phyloP scores from a whole-genome alignment of 1,140 invertebrate species.

The Ganaspis sp. region DNA sequence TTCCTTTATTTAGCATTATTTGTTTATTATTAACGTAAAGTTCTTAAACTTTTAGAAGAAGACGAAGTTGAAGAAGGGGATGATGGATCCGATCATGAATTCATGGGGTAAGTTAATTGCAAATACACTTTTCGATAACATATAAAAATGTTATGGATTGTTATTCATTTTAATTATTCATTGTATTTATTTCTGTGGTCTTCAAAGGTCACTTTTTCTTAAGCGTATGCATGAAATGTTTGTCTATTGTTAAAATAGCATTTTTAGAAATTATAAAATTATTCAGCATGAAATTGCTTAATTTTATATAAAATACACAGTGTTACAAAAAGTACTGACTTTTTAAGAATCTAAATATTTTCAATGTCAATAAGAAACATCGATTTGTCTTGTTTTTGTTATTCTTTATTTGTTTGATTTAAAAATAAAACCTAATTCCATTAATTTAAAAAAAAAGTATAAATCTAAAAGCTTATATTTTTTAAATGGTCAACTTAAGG shows the following conservation, averaged over 20 bases:
- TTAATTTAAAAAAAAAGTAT: no score
- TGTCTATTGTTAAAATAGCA: background rate
- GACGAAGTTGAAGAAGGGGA: constrained; percentile 80
- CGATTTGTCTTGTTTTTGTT: no score
- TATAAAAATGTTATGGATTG: background rate
- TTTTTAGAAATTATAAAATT: background rate
- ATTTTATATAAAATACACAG: background rate
- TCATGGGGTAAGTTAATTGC: constrained; percentile 74
- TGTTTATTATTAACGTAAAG: background rate
- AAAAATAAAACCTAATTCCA: no score
- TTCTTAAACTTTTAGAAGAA: constrained; percentile 74
- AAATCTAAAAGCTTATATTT: no score
- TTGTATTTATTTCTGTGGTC: background rate
- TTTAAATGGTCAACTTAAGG: no score
- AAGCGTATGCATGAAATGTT: background rate
- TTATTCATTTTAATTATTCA: background rate
- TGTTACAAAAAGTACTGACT: background rate
- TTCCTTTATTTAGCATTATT: constrained; percentile 7
- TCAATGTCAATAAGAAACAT: no score
- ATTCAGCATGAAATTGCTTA: background rate
- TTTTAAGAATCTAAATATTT: background rate
- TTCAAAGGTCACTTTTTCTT: background rate
- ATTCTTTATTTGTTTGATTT: no score
- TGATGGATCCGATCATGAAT: constrained; percentile 80
- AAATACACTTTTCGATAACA: background rate